phyloP scores from a whole-genome alignment of 2,797 vertebrate genomes.

The Danionella dracula region DNA sequence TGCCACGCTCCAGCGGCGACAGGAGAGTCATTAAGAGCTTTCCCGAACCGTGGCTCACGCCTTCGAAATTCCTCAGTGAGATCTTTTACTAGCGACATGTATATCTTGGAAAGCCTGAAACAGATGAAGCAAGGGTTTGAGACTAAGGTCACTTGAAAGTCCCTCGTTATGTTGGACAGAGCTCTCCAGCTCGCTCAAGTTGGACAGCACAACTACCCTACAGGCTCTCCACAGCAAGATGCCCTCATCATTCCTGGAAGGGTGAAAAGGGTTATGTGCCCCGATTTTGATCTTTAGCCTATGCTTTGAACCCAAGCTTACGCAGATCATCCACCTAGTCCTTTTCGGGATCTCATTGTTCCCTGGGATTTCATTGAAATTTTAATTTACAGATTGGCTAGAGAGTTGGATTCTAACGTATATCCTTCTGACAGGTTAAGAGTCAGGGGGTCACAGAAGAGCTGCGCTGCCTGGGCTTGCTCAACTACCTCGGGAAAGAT shows the following conservation, averaged over 20 bases:
- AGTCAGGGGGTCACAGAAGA: constrained; percentile 75
- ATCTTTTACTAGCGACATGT: constrained; percentile 32
- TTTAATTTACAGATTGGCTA: neutral
- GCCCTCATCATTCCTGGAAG: constrained; percentile 20
- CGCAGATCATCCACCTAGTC: neutral
- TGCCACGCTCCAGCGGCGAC: constrained; percentile 47
- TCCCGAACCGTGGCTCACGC: constrained; percentile 55
- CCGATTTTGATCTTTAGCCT: constrained; percentile 18
- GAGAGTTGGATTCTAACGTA: neutral
- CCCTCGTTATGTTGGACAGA: constrained; percentile 8
- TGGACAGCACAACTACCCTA: constrained; percentile 8
- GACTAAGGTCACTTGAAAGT: constrained; percentile 17
- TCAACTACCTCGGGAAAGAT: constrained; percentile 72
- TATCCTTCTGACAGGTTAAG: constrained; percentile 64
- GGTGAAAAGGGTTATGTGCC: constrained; percentile 22
- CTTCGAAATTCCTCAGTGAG: constrained; percentile 45
- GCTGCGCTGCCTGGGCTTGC: constrained; percentile 75
- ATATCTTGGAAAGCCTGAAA: constrained; percentile 26
- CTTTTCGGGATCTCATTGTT: neutral
- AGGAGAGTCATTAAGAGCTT: constrained; percentile 57
- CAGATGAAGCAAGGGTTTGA: neutral
- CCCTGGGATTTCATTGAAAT: neutral
- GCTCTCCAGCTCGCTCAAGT: constrained; percentile 26
- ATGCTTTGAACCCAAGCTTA: neutral
- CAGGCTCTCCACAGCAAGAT: constrained; percentile 8